Conservation (phyloP, 2,113 vertebrate species). For the Gallinago jamesoni region DNA sequence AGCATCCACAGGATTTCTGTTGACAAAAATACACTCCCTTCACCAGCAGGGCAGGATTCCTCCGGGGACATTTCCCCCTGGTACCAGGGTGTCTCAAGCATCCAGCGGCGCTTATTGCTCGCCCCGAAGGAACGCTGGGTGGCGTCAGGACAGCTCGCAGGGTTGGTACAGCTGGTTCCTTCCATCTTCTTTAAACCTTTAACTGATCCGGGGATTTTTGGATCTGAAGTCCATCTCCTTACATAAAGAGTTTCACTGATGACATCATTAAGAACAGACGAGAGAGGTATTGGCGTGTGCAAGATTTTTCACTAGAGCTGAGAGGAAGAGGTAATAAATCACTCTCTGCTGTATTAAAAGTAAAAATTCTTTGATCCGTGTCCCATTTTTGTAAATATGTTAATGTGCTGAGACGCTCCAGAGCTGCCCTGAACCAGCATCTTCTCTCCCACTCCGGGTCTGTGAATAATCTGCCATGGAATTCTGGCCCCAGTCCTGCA, state of each 20-base stretch:
- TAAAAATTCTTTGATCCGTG: background rate
- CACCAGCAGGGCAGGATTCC: background rate
- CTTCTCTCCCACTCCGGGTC: background rate
- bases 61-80: rapidly evolving
- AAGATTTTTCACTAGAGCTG: background rate
- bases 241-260: background rate
- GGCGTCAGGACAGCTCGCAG: background rate
- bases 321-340: background rate
- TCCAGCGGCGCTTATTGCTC: background rate
- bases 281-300: background rate
- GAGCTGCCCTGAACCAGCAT: background rate
- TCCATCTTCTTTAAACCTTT: background rate
- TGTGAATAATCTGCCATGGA: background rate
- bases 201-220: rapidly evolving
- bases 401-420: background rate
- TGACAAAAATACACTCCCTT: background rate
- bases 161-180: background rate
- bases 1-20: background rate
- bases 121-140: background rate
- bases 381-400: background rate
- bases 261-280: background rate
- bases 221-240: background rate
- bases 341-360: background rate
- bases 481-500: background rate
- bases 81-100: background rate